A percentile compares a stretch with the other conserved stretches of the same genome.
These are phyloP conservation scores for Sternarchorhynchus goeldii DNA, from an alignment of 2,797 vertebrate species.

Conservation along the genomic window DNA sequence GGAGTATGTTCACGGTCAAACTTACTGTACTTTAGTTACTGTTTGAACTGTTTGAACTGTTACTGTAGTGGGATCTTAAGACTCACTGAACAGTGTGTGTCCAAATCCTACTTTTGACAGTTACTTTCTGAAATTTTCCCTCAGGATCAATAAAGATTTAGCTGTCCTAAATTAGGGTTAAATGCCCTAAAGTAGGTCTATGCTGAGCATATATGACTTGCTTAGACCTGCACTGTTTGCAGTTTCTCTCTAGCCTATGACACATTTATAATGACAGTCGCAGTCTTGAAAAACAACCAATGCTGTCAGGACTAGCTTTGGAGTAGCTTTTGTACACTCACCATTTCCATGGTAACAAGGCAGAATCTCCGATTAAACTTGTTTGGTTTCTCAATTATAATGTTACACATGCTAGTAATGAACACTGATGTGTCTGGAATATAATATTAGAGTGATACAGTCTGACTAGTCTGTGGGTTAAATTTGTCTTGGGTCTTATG, in stretches of 20 bases:
- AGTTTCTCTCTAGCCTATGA: neutral
- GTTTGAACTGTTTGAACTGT: too few species aligned
- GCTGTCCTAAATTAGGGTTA: too few species aligned
- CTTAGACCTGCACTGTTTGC: neutral
- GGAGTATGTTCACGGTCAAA: too few species aligned
- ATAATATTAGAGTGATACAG: neutral
- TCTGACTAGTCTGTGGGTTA: neutral
- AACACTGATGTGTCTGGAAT: neutral
- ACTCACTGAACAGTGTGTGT: too few species aligned
- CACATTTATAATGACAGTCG: conserved; percentile 5
- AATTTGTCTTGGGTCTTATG: neutral
- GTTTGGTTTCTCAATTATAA: neutral
- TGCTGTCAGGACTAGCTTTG: neutral
- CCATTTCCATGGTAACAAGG: neutral
- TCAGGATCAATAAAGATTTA: too few species aligned
- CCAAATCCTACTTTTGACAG: too few species aligned
- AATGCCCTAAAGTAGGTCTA: too few species aligned
- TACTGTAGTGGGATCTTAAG: too few species aligned
- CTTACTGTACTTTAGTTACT: too few species aligned
- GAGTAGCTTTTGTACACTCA: neutral
- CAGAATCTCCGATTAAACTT: neutral
- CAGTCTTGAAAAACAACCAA: neutral
- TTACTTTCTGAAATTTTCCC: too few species aligned
- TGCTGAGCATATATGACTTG: too few species aligned
- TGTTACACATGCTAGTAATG: neutral